Base-by-base conservation (phyloP, 1,140 invertebrate genomes). In the Lucilia sericata region DNA sequence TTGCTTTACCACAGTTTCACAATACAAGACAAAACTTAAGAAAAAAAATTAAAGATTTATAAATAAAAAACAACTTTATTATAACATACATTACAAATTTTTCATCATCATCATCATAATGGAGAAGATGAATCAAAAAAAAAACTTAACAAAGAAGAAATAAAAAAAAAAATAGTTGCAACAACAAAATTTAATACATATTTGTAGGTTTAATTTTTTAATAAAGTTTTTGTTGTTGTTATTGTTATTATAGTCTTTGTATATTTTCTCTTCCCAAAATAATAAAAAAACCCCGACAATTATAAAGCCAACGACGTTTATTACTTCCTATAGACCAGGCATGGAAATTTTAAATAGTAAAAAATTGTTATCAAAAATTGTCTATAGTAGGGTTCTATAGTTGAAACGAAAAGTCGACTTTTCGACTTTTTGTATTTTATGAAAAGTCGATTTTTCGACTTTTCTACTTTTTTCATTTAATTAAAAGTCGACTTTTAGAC, bases 251-350 rank as follows among this genome's bases (percentile, higher is more conserved):
- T 30, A 30, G 25, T 60, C n/a, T 60, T 60, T 14, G n/a, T n/a
- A 60, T 80, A 42, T 49, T 80, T 80, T 80, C 76, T 49, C 75
- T 78, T 78, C 14, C 14, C 36, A 75, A 36, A 78, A 47, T 47
- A 78, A 42, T 47, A 42, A 42, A 47, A 5, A 75, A 75, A 36
- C 10, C 9, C 3, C n/a, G 8, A 21, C 21, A n/a, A 21, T 42
- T 34, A 75, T 75, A 5, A 25, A 34, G 30, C 21, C 30, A 17
- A 47, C 36, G 75, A 78, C 36, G 36, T 30, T 30, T 30, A 78
- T 10, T 78, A 78, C 75, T 78, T 78, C 36, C 75, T 36, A 78
- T 42, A 36, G 14, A 42, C n/a, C 25, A 30, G 25, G 25, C 25
- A 30, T 30, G 25, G 25, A 30, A 30, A 30, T 30, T 30, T n/a